Conservation (phyloP, 2,888 invertebrate genomes). For the Philereme transversata region DNA sequence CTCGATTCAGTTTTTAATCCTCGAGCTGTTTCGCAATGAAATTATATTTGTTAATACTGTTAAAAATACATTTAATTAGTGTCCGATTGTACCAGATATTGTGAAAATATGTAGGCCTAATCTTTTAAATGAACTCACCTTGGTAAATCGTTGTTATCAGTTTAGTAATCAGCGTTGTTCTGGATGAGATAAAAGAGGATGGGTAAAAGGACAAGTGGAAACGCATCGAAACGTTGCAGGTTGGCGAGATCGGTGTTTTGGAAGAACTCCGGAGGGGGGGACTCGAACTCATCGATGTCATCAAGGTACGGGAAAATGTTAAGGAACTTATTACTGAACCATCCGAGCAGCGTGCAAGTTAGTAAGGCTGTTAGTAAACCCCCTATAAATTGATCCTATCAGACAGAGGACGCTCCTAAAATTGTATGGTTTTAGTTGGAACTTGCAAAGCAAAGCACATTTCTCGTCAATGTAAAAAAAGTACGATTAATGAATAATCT, state of each 20-base stretch:
- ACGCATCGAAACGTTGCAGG: background rate
- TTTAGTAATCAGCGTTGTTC: slow-evolving; percentile 12
- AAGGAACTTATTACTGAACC: slow-evolving; percentile 60
- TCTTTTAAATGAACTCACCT: slow-evolving; percentile 2
- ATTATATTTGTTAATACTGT: too few species aligned
- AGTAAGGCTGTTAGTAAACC: slow-evolving; percentile 37
- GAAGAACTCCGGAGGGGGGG: slow-evolving; percentile 64
- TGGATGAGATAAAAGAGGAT: slow-evolving; percentile 21
- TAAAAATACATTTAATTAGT: too few species aligned
- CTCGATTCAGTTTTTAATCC: too few species aligned
- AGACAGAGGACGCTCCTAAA: too few species aligned
- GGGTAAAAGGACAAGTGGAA: slow-evolving; percentile 19
- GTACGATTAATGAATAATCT: too few species aligned
- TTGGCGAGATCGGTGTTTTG: slow-evolving; percentile 34
- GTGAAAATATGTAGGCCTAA: too few species aligned
- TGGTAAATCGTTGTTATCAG: background rate
- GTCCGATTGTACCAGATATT: too few species aligned
- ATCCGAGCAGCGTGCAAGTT: slow-evolving; percentile 64
- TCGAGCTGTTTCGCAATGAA: too few species aligned
- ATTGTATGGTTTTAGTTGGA: too few species aligned
- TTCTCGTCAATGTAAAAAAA: too few species aligned
- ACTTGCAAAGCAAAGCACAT: too few species aligned
- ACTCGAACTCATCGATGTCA: slow-evolving; percentile 64
- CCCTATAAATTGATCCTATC: background rate
- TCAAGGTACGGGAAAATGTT: slow-evolving; percentile 72